These are phyloP conservation scores for Limnephilus marmoratus DNA, from an alignment of 2,888 invertebrate genomes.

Conservation along the genomic window DNA sequence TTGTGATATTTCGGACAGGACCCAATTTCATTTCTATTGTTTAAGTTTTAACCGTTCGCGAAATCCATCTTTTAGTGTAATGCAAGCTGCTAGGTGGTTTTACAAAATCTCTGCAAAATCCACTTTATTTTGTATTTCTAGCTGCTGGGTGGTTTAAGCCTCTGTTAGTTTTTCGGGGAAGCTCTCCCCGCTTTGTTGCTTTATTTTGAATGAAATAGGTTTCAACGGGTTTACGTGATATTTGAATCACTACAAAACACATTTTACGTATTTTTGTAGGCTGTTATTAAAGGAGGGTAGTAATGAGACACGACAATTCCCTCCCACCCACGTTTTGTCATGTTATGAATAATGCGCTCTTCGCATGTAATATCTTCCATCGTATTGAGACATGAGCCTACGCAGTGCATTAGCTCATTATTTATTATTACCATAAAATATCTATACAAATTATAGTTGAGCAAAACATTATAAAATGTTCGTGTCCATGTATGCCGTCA, in stretches of 20 bases:
- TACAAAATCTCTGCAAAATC: too few species aligned
- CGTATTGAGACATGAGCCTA: neutral
- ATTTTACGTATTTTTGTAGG: neutral
- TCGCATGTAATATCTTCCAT: neutral
- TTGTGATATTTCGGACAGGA: too few species aligned
- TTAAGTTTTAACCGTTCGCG: too few species aligned
- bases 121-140: too few species aligned
- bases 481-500: neutral
- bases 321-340: neutral
- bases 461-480: neutral
- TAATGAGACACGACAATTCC: neutral
- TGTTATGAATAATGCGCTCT: neutral
- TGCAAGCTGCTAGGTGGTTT: too few species aligned
- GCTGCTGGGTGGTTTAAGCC: too few species aligned
- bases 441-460: neutral
- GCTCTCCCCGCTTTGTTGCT: neutral
- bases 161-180: neutral
- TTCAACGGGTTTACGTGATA: neutral
- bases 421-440: neutral
- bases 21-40: too few species aligned
- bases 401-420: constrained; percentile 2
- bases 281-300: neutral
- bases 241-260: neutral
- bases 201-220: neutral
- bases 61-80: too few species aligned